phyloP scores from a whole-genome alignment of 1,140 invertebrate species.

The Onthophagus taurus region DNA sequence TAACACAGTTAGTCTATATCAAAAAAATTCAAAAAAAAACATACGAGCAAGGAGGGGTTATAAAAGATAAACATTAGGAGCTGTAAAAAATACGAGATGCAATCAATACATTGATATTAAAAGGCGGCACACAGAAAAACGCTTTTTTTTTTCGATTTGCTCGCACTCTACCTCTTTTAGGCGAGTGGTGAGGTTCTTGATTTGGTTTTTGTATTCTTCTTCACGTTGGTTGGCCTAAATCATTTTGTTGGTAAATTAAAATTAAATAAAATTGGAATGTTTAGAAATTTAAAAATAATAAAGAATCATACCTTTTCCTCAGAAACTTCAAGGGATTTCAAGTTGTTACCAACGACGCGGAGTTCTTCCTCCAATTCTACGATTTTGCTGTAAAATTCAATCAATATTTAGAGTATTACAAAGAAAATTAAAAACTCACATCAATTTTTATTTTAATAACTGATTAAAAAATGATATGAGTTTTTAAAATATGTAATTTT shows the following conservation, averaged over 20 bases:
- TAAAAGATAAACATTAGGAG: slow-evolving; percentile 7
- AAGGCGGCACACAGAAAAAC: too few relatives aligned
- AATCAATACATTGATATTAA: too few relatives aligned
- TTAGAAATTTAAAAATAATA: neutral
- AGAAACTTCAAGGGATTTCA: slow-evolving; percentile 98
- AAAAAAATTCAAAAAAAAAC: slow-evolving; percentile 8
- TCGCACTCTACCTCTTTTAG: slow-evolving; percentile 99
- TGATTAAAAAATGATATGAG: too few relatives aligned
- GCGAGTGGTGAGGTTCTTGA: slow-evolving; percentile 96
- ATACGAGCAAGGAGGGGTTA: slow-evolving; percentile 26
- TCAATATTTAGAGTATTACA: slow-evolving; percentile 6
- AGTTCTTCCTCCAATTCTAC: slow-evolving; percentile 99
- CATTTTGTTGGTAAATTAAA: neutral
- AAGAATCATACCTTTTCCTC: slow-evolving; percentile 90
- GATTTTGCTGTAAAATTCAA: slow-evolving; percentile 81
- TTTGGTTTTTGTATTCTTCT: slow-evolving; percentile 99
- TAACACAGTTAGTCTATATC: slow-evolving; percentile 15
- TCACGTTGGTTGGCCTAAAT: slow-evolving; percentile 96
- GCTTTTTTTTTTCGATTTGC: too few relatives aligned
- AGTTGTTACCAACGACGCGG: slow-evolving; percentile 98
- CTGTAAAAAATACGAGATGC: slow-evolving; percentile 1
- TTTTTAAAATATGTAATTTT: too few relatives aligned
- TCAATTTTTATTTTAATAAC: too few relatives aligned
- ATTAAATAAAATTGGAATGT: neutral
- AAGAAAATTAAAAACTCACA: too few relatives aligned